Evolutionary conservation across 2,113 vertebrate species (phyloP).

Genomic region (Zeus faber): DNA sequence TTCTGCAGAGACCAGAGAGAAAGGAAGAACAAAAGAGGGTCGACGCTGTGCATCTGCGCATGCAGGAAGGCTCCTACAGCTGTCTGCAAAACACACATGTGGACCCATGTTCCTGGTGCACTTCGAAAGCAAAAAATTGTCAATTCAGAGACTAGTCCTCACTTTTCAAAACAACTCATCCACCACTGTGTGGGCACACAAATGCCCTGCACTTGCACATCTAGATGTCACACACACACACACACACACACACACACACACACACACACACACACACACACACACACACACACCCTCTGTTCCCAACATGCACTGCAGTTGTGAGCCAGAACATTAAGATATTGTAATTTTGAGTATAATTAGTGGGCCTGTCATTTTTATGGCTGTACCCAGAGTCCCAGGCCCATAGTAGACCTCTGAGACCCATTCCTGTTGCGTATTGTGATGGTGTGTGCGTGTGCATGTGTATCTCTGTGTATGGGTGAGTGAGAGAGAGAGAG

Average conservation of each 20-base stretch:
- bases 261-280: background rate
- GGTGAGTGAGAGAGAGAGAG: conserved; percentile 13
- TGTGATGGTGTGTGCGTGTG: conserved; percentile 10
- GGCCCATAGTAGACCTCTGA: conserved; percentile 61
- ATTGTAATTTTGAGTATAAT: conserved; percentile 80
- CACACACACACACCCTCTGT: conserved; percentile 3
- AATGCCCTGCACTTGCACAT: background rate
- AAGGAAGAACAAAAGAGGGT: too few relatives aligned
- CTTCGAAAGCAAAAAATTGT: too few relatives aligned
- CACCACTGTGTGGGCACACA: background rate
- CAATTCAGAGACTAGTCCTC: too few relatives aligned
- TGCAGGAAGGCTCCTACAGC: conserved; percentile 65
- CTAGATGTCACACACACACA: background rate
- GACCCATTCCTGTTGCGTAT: conserved; percentile 42
- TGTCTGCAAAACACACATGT: conserved; percentile 42
- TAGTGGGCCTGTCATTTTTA: conserved; percentile 80
- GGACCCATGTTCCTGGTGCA: background rate
- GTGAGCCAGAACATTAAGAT: conserved; percentile 72
- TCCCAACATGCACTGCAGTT: too few relatives aligned
- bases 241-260: conserved; percentile 7
- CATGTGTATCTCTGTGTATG: conserved; percentile 32
- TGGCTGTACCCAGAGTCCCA: conserved; percentile 70
- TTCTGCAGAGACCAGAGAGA: too few relatives aligned
- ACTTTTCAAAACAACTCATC: background rate
- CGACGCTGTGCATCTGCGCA: too few relatives aligned